Evolutionary conservation across 2,113 vertebrate genomes (phyloP).

Genomic region (Seriola dumerili): DNA sequence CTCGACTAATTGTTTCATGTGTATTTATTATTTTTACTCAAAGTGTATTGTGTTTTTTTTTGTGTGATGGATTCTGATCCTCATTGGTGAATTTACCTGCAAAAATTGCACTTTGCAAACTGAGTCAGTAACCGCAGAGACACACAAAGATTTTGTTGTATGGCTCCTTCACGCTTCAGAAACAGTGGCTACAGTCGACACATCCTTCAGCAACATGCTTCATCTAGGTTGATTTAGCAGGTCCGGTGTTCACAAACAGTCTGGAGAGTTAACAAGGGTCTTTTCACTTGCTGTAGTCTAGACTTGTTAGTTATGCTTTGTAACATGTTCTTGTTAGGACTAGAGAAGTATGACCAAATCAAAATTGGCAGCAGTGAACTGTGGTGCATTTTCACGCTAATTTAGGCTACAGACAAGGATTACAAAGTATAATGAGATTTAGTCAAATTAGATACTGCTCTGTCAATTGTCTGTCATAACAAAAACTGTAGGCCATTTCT

Average conservation of each 20-base stretch:
- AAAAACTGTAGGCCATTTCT: conserved; percentile 18
- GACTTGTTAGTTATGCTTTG: conserved; percentile 37
- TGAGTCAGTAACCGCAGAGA: background rate
- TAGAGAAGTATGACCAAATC: conserved; percentile 33
- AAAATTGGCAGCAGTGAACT: conserved; percentile 53
- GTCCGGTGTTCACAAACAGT: background rate
- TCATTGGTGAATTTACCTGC: background rate
- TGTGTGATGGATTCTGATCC: background rate
- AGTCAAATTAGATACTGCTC: conserved; percentile 42
- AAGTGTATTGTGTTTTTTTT: background rate
- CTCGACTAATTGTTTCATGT: background rate
- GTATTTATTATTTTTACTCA: background rate
- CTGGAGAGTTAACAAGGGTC: conserved; percentile 19
- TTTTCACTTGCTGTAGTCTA: conserved; percentile 5
- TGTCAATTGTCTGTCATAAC: conserved; percentile 44
- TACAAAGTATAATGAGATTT: conserved; percentile 54
- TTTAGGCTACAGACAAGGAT: conserved; percentile 44
- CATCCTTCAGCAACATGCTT: background rate
- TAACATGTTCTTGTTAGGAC: conserved; percentile 32
- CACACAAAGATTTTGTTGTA: background rate
- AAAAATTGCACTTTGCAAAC: background rate
- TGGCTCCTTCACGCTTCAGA: background rate
- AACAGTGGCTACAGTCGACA: background rate
- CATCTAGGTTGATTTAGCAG: background rate
- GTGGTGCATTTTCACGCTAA: conserved; percentile 43